These are phyloP conservation scores for Lepidothrix coronata DNA, from an alignment of 2,113 vertebrate species.

Conservation along the genomic window DNA sequence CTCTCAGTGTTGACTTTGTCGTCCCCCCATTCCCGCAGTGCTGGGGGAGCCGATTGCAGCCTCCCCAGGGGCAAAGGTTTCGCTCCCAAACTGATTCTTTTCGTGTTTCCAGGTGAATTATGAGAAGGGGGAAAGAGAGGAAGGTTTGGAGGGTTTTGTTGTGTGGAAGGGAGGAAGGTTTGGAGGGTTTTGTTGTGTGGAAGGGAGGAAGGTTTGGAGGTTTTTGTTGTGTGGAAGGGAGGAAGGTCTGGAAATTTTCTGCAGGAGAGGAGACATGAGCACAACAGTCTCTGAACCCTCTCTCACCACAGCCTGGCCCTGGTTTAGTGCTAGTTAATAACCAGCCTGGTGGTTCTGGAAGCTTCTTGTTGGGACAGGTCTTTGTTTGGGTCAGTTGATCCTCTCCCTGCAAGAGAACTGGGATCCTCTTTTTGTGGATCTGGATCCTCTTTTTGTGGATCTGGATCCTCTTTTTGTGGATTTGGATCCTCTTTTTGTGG, in stretches of 20 bases:
- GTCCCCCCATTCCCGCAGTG: accelerated
- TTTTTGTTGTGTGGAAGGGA: neutral
- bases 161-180: neutral
- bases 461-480: too few species aligned
- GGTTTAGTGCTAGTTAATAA: neutral
- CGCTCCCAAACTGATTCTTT: neutral
- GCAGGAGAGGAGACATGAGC: neutral
- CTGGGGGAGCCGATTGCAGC: neutral
- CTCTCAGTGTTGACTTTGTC: accelerated
- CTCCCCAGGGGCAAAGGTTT: neutral
- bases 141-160: neutral
- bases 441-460: neutral
- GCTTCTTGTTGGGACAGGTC: neutral
- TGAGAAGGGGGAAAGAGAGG: neutral
- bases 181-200: neutral
- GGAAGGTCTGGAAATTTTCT: neutral
- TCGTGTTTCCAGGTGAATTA: neutral
- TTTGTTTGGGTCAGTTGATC: neutral
- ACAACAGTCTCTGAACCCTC: neutral
- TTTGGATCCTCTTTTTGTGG: neutral
- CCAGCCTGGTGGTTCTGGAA: neutral
- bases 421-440: too few species aligned
- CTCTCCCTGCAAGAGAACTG: neutral
- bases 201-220: neutral
- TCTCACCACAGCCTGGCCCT: neutral